These are phyloP conservation scores for Butastur rufipennis DNA, from an alignment of 2,113 vertebrate species.

Conservation along the genomic window DNA sequence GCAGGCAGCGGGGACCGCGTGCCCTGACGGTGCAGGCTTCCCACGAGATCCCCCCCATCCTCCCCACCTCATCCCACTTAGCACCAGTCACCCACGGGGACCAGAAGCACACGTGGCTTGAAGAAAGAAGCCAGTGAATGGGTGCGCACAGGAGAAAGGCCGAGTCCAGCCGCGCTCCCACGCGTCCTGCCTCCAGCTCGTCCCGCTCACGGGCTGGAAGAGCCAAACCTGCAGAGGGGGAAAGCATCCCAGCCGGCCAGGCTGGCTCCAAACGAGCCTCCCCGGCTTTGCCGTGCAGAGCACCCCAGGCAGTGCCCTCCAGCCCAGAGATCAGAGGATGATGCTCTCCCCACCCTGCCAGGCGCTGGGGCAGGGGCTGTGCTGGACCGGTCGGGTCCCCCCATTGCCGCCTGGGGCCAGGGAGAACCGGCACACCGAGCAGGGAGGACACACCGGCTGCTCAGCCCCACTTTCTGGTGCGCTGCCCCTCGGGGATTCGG, in stretches of 20 bases:
- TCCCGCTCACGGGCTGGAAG: neutral
- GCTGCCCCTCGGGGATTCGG: neutral
- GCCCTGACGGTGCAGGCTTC: neutral
- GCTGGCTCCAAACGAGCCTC: slow-evolving; percentile 39
- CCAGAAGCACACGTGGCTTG: neutral
- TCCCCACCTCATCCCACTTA: neutral
- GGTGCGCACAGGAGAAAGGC: rapidly evolving
- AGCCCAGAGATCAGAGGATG: slow-evolving; percentile 3
- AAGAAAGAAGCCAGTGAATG: neutral
- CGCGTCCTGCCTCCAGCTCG: neutral
- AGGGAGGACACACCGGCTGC: neutral
- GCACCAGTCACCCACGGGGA: neutral
- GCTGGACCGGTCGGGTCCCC: neutral
- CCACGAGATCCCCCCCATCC: neutral
- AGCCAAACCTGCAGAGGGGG: neutral
- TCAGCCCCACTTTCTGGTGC: neutral
- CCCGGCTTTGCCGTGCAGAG: neutral
- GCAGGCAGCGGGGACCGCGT: rapidly evolving
- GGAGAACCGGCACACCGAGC: neutral
- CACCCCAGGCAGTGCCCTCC: slow-evolving; percentile 1
- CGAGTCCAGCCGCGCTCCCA: neutral
- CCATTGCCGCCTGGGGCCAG: neutral
- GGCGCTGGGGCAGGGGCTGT: neutral
- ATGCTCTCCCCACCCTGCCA: neutral
- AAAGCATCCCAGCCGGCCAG: neutral